phyloP scores from a whole-genome alignment of 2,113 vertebrate genomes.

The Erythrocercus mccallii region DNA sequence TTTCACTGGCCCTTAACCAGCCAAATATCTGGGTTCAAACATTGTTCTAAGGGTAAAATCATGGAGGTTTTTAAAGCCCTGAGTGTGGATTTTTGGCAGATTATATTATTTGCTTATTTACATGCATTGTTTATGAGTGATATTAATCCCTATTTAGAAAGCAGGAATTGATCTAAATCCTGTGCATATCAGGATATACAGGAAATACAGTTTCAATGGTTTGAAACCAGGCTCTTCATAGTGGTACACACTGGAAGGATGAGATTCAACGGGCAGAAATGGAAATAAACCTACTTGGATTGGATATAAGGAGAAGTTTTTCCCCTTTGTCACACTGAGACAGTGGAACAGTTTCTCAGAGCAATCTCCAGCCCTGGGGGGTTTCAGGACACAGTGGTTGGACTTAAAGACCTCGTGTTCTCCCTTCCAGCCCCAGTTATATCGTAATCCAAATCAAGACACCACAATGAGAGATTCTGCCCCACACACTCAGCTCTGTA shows the following conservation, averaged over 20 bases:
- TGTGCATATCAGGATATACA: neutral
- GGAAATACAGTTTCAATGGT: neutral
- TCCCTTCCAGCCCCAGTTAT: neutral
- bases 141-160: neutral
- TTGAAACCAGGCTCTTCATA: neutral
- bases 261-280: neutral
- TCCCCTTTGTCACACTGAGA: too few species aligned
- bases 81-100: neutral
- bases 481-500: rapidly evolving
- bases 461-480: rapidly evolving
- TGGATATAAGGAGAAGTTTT: neutral
- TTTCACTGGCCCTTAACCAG: neutral
- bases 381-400: neutral
- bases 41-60: neutral
- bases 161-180: neutral
- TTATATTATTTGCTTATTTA: neutral
- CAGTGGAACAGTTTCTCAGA: neutral
- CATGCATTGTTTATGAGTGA: neutral
- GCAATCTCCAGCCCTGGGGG: neutral
- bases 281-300: neutral
- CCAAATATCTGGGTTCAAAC: neutral
- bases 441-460: too few species aligned
- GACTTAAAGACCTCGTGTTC: rapidly evolving
- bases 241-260: neutral
- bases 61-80: neutral